Evolutionary conservation across 2,888 invertebrate genomes (phyloP).

Genomic region (Epirrhoe alternata): DNA sequence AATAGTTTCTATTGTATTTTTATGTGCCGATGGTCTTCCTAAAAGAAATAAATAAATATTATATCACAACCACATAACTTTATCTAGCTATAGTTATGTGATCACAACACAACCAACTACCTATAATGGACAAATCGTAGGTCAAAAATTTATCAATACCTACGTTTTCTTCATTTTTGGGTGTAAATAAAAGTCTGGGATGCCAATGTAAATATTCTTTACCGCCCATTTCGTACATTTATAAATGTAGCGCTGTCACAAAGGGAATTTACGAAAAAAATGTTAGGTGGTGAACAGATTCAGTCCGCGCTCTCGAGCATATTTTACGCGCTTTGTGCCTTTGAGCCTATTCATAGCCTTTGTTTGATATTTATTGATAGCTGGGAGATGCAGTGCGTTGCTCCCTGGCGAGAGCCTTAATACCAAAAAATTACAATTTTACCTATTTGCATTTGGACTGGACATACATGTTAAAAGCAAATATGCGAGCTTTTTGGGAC

Average conservation of each 20-base stretch:
- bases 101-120: no score
- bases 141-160: no score
- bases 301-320: background rate
- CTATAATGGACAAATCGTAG: no score
- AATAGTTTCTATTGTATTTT: no score
- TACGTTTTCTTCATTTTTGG: no score
- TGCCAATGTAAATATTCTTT: background rate
- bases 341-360: constrained; percentile 1
- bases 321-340: constrained; percentile 4
- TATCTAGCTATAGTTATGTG: no score
- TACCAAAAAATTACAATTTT: background rate
- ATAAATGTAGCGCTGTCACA: background rate
- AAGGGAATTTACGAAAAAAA: background rate
- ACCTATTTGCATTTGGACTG: background rate
- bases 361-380: background rate
- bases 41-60: no score
- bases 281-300: background rate
- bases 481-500: background rate
- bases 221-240: background rate
- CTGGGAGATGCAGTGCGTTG: background rate
- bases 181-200: no score
- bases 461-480: background rate
- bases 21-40: no score
- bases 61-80: no score
- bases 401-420: no score